phyloP scores from a whole-genome alignment of 1,140 invertebrate species.

The Goniozus legneri region DNA sequence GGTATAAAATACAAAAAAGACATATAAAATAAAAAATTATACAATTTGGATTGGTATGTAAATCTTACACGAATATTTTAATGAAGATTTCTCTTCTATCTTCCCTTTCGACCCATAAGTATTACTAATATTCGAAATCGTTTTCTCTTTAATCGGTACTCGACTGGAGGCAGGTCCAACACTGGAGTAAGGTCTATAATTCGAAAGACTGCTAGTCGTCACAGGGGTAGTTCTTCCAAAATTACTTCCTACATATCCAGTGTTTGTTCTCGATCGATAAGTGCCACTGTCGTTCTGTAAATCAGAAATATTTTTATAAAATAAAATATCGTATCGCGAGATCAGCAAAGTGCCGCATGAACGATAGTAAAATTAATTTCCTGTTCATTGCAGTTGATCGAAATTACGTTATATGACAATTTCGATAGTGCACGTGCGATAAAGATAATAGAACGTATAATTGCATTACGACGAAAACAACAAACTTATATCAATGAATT shows the following conservation, averaged over 20 bases:
- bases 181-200: constrained; percentile 38
- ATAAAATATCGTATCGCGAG: too few species aligned
- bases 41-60: background rate
- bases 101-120: constrained; percentile 40
- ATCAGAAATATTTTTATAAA: too few species aligned
- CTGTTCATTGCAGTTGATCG: too few species aligned
- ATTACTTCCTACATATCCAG: constrained; percentile 12
- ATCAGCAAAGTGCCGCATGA: too few species aligned
- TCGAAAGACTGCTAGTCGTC: constrained; percentile 34
- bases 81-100: constrained; percentile 36
- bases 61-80: constrained; percentile 42
- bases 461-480: too few species aligned
- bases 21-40: background rate
- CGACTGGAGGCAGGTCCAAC: constrained; percentile 28
- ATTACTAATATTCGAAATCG: constrained; percentile 27
- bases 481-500: too few species aligned
- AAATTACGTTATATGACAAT: too few species aligned
- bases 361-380: too few species aligned
- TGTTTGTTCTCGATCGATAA: constrained; percentile 35
- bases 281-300: constrained; percentile 40
- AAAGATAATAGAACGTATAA: too few species aligned
- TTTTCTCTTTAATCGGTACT: constrained; percentile 32
- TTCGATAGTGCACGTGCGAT: too few species aligned
- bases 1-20: too few species aligned
- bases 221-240: constrained; percentile 35